Conservation (phyloP, 2,888 invertebrate genomes). For the Noctua janthina region DNA sequence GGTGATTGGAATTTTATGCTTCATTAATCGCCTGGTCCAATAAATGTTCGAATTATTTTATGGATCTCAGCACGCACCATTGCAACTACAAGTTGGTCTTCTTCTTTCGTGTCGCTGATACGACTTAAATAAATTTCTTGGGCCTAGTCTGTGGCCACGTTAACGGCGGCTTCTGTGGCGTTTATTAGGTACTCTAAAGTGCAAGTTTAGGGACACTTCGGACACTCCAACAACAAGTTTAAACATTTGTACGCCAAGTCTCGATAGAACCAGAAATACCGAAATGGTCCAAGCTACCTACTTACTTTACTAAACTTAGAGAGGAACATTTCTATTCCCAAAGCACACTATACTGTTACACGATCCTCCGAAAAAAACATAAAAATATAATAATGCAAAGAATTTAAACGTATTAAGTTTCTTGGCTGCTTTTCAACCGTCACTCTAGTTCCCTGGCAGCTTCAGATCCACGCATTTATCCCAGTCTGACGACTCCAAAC, state of each 20-base stretch:
- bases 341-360: not conserved
- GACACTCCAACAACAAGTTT: not conserved
- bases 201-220: not conserved
- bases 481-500: conserved; percentile 66
- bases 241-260: not conserved
- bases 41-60: not conserved
- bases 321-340: not conserved
- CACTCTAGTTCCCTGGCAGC: conserved; percentile 58
- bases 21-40: not conserved
- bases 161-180: not conserved
- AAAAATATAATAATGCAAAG: conserved; percentile 29
- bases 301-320: not conserved
- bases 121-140: not conserved
- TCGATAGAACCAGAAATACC: not conserved
- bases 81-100: not conserved
- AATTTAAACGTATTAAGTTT: conserved; percentile 65
- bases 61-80: not conserved
- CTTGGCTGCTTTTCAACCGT: conserved; percentile 73
- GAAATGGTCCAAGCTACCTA: not conserved
- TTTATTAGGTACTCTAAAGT: not conserved
- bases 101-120: not conserved
- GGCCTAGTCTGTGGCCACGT: not conserved
- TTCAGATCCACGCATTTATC: conserved; percentile 67
- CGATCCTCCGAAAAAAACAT: not conserved
- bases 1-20: not conserved